These are phyloP conservation scores for Allolobophora icterica DNA, from an alignment of 2,888 invertebrate genomes.

Conservation along the genomic window DNA sequence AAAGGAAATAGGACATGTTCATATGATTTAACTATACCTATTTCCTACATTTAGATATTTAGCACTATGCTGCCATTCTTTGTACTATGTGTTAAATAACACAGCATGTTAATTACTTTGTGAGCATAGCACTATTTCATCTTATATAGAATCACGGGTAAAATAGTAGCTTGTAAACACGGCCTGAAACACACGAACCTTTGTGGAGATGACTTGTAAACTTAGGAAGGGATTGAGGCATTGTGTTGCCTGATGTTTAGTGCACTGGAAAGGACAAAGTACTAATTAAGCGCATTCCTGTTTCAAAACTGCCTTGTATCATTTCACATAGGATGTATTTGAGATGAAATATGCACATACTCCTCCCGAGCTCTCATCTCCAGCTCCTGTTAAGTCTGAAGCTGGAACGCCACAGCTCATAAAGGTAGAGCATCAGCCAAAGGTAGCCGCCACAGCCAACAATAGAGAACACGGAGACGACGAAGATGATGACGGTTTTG, in stretches of 20 bases:
- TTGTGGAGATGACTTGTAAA: too few species aligned
- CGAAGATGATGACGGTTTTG: slow-evolving; percentile 68
- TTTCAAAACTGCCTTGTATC: neutral
- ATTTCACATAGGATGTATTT: slow-evolving; percentile 78
- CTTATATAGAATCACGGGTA: too few species aligned
- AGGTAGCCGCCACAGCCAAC: neutral
- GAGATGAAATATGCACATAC: slow-evolving; percentile 95
- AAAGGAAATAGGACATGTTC: too few species aligned
- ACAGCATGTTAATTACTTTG: too few species aligned
- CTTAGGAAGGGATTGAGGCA: too few species aligned
- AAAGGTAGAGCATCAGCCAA: slow-evolving; percentile 11
- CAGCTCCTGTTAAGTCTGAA: neutral
- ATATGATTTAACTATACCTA: too few species aligned
- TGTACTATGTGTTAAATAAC: too few species aligned
- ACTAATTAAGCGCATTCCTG: neutral
- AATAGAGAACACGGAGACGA: neutral
- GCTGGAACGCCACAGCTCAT: neutral
- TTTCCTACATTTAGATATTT: too few species aligned
- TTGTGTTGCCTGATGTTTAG: neutral
- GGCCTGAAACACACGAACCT: too few species aligned
- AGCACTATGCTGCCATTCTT: too few species aligned
- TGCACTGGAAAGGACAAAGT: neutral
- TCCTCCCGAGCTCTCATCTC: slow-evolving; percentile 80
- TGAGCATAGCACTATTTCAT: too few species aligned
- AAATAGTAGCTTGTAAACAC: too few species aligned